Conservation (phyloP, 2,888 invertebrate species). For the Sarcophaga subvicina region DNA sequence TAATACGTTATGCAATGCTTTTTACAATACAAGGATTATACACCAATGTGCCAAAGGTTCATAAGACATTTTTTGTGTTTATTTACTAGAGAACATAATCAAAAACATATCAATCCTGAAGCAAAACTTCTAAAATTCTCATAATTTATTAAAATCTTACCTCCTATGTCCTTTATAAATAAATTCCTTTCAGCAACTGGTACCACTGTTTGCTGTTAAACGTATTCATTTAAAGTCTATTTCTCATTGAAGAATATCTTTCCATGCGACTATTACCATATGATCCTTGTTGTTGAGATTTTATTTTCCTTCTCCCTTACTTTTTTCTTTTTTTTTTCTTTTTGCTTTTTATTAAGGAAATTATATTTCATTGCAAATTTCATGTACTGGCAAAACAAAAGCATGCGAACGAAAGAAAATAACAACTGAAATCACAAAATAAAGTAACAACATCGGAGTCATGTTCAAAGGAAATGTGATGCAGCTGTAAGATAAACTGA, state of each 20-base stretch:
- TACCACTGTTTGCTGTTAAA: background rate
- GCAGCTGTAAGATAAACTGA: constrained; percentile 34
- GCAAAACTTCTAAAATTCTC: too few relatives aligned
- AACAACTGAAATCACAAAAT: background rate
- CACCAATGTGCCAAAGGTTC: too few relatives aligned
- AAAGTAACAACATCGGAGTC: constrained; percentile 32
- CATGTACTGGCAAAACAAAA: constrained; percentile 29
- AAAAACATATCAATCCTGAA: too few relatives aligned
- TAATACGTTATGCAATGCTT: too few relatives aligned
- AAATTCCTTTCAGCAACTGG: background rate
- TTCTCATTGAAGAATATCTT: background rate
- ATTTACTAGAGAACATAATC: too few relatives aligned
- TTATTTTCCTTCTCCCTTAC: background rate
- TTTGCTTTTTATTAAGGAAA: constrained; percentile 41
- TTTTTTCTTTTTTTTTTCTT: background rate
- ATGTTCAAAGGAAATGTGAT: constrained; percentile 53
- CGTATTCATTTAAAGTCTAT: background rate
- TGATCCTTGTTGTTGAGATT: background rate
- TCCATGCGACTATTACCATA: constrained; percentile 4
- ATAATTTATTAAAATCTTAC: too few relatives aligned
- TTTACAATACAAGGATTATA: too few relatives aligned
- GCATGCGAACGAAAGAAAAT: background rate
- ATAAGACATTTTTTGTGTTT: too few relatives aligned
- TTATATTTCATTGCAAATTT: constrained; percentile 45
- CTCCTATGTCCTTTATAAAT: too few relatives aligned